Evolutionary conservation across 2,797 vertebrate genomes (phyloP).

Genomic region (Cuculus canorus): DNA sequence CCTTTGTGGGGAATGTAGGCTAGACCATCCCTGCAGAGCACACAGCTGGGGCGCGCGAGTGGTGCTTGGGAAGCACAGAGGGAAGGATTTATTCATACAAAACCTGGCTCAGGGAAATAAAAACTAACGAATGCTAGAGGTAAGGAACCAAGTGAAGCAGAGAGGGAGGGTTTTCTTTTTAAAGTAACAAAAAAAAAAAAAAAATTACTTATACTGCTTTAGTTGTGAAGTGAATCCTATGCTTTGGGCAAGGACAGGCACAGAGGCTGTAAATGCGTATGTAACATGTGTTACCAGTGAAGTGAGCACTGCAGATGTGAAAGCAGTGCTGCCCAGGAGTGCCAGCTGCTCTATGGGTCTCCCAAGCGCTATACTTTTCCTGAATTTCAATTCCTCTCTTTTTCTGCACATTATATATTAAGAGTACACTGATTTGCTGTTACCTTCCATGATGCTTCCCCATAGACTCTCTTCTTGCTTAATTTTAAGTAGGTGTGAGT

Average conservation of each 20-base stretch:
- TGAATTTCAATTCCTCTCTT: not conserved
- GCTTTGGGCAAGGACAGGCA: not conserved
- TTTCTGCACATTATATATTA: not conserved
- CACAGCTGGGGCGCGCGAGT: accelerated
- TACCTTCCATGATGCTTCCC: accelerated
- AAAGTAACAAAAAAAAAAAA: not conserved
- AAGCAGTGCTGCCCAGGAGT: not conserved
- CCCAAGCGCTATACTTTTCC: accelerated
- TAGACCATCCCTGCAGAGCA: not conserved
- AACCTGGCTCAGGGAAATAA: not conserved
- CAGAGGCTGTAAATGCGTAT: not conserved
- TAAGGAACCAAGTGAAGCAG: not conserved
- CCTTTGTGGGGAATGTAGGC: accelerated
- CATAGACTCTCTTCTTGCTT: not conserved
- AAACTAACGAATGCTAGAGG: not conserved
- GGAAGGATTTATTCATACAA: not conserved
- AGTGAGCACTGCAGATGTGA: not conserved
- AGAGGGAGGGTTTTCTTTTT: not conserved
- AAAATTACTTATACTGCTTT: not conserved
- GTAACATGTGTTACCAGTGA: accelerated
- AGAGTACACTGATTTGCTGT: not conserved
- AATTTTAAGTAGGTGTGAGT: not conserved
- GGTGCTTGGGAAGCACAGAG: not conserved
- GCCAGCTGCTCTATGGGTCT: accelerated
- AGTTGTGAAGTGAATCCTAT: not conserved